Evolutionary conservation across 2,888 invertebrate genomes (phyloP).

Genomic region (Melanargia galathea): DNA sequence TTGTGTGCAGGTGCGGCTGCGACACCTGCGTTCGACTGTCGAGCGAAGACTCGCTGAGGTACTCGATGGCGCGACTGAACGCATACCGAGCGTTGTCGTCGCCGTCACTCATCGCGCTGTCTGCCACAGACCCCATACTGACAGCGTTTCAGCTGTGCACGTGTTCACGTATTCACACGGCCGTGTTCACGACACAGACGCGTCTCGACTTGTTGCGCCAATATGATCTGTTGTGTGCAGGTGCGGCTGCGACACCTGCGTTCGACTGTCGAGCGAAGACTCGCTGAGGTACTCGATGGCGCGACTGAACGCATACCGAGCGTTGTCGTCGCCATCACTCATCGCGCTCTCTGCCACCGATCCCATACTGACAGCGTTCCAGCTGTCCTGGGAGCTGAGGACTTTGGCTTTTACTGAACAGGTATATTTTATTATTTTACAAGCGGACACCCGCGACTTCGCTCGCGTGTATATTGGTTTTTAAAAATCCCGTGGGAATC

Average conservation of each 20-base stretch:
- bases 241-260: conserved; percentile 95
- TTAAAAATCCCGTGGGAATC: no score
- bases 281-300: conserved; percentile 92
- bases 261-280: conserved; percentile 87
- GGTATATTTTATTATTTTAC: conserved; percentile 45
- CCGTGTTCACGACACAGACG: no score
- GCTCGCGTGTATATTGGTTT: no score
- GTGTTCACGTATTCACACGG: no score
- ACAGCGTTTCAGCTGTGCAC: conserved; percentile 97
- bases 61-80: no score
- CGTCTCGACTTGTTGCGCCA: no score
- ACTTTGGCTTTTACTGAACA: conserved; percentile 91
- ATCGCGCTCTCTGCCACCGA: conserved; percentile 96
- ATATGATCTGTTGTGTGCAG: conserved; percentile 55
- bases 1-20: no score
- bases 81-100: no score
- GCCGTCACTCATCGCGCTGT: conserved; percentile 97
- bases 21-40: no score
- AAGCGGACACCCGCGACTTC: not conserved
- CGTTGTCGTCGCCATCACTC: conserved; percentile 95
- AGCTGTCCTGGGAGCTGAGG: conserved; percentile 96
- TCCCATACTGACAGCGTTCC: conserved; percentile 96
- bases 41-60: no score
- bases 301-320: conserved; percentile 95
- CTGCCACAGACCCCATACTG: no score